A percentile compares a stretch with the other conserved stretches of the same genome.
Conservation (phyloP, 2,888 invertebrate genomes). For the Drosophila austrosaltans region DNA sequence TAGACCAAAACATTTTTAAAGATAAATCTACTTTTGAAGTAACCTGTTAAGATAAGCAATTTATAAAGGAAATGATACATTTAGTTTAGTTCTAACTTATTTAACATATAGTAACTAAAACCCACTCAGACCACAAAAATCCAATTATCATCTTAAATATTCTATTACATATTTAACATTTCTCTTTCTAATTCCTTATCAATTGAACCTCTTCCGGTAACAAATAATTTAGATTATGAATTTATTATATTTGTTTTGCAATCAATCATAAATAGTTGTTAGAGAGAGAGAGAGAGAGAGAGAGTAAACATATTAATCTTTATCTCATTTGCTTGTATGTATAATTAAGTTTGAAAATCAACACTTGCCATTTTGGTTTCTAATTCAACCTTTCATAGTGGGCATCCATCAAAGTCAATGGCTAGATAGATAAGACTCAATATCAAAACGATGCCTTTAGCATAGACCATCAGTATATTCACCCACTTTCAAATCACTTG, state of each 20-base stretch:
- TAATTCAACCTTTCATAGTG: not conserved
- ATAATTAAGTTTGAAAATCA: conserved; percentile 7
- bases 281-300: not conserved
- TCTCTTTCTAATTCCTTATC: too few species aligned
- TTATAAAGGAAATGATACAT: too few species aligned
- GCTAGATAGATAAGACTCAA: conserved; percentile 49
- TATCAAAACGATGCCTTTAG: not conserved
- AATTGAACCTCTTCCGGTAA: too few species aligned
- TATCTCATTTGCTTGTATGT: conserved; percentile 16
- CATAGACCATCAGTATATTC: not conserved
- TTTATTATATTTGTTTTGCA: not conserved
- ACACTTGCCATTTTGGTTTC: conserved; percentile 8
- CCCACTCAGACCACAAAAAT: too few species aligned
- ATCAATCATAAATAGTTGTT: not conserved
- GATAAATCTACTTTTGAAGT: too few species aligned
- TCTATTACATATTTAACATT: too few species aligned
- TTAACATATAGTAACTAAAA: too few species aligned
- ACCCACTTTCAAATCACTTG: conserved; percentile 16
- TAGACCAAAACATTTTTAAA: too few species aligned
- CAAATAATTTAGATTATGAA: too few species aligned
- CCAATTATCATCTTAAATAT: too few species aligned
- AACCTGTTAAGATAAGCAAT: too few species aligned
- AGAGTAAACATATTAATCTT: conserved; percentile 4
- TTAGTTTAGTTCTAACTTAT: too few species aligned
- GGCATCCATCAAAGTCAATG: conserved; percentile 59